phyloP scores from a whole-genome alignment of 2,888 invertebrate species.

The Phortica okadai region DNA sequence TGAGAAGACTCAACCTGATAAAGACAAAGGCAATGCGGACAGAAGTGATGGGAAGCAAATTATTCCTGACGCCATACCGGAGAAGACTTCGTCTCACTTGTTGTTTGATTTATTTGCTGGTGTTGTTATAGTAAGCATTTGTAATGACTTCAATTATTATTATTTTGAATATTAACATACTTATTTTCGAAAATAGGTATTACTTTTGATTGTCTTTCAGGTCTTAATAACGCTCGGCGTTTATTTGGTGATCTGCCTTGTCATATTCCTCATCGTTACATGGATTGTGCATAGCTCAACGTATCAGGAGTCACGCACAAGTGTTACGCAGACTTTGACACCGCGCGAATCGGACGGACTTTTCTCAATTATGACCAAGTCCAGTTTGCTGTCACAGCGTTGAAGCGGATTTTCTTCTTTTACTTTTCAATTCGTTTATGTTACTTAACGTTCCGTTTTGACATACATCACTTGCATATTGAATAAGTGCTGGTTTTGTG shows the following conservation, averaged over 20 bases:
- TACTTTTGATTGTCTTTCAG: constrained; percentile 65
- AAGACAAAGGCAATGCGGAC: neutral
- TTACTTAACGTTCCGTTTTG: constrained; percentile 85
- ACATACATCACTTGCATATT: constrained; percentile 54
- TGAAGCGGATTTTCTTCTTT: constrained; percentile 54
- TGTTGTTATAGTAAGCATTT: constrained; percentile 53
- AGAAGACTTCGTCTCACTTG: constrained; percentile 14
- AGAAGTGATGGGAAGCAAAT: neutral
- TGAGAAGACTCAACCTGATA: neutral
- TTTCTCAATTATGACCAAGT: constrained; percentile 48
- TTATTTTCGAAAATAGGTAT: constrained; percentile 54
- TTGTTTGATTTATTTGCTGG: constrained; percentile 33
- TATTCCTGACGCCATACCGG: no score
- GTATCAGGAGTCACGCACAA: neutral
- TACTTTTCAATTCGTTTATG: constrained; percentile 79
- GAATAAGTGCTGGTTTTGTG: constrained; percentile 51
- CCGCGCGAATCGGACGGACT: constrained; percentile 33
- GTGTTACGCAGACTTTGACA: constrained; percentile 40
- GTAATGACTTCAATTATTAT: constrained; percentile 40
- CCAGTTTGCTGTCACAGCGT: constrained; percentile 56
- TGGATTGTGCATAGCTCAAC: constrained; percentile 48
- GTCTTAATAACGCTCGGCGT: constrained; percentile 56
- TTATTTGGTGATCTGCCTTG: constrained; percentile 59
- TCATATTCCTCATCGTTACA: constrained; percentile 56
- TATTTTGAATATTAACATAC: constrained; percentile 23